Base-by-base conservation (phyloP, 2,797 vertebrate genomes). In the Allobates femoralis region DNA sequence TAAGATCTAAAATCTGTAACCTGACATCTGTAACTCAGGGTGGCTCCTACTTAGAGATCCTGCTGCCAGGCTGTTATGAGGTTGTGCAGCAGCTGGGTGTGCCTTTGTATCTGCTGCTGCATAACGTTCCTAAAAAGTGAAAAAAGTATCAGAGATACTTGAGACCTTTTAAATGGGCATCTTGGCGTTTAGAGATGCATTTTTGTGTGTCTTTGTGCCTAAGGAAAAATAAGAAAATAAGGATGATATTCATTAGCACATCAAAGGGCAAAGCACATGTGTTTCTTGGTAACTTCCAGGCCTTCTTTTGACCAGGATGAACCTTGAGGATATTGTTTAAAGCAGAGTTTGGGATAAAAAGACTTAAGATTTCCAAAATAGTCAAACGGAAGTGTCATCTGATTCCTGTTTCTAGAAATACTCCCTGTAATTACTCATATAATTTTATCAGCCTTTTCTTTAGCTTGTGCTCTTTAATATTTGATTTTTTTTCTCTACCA, bases 161-260 rank as follows among this genome's bases (percentile, higher is more conserved):
- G 32, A 32, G 74, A 55, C 55, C 32, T 51, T 23, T 5, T 50
- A 73, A 73, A 73, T 23, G 26, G 8, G n/a, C 21, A 62, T 58
- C 56, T 60, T 23, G 5, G 1, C 10, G 2, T 23, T n/a, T 7
- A 8, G 18, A 60, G 56, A 60, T 23, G n/a, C 56, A 60, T 60
- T 60, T 60, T 60, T 58, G 5, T 60, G 2, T 28, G 46, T 69
- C 28, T 34, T 34, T 84, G 21, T 66, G 51, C 26, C 58, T 15
- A 1, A 62, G 12, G 11, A 23, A 21, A 77, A 53, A 46, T 11
- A 76, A 77, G 41, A 21, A 77, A 53, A 46, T 11, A 76, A 77
- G 41, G 21, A 77, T 34, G 56, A 66, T 21, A 55, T 84, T 56
- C 34, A 84, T 82, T 82, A 73, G 21, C 34, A 34, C 41, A 71